Evolutionary conservation across 2,888 invertebrate species (phyloP).

Genomic region (Pyrochroa serraticornis): DNA sequence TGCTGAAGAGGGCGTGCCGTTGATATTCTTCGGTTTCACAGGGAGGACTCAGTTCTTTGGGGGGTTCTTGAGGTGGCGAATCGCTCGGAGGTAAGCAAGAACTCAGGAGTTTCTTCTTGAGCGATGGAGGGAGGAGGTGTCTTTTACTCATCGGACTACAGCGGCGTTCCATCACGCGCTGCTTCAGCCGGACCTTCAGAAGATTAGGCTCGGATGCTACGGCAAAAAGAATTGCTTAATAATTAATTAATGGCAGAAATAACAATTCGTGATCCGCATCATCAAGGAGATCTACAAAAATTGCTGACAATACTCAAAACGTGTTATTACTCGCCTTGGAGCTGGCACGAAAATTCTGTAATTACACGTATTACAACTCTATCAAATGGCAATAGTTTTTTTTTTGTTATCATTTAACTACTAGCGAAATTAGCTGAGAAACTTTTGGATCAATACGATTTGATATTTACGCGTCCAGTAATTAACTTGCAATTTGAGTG

Average conservation of each 20-base stretch:
- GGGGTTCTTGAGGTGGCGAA: conserved; percentile 63
- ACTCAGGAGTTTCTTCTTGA: conserved; percentile 72
- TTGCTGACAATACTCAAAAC: too few relatives aligned
- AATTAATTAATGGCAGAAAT: conserved; percentile 1
- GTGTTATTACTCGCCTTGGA: too few relatives aligned
- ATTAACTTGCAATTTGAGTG: too few relatives aligned
- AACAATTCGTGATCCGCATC: neutral
- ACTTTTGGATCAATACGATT: too few relatives aligned
- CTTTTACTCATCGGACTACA: conserved; percentile 89
- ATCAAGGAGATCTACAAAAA: too few relatives aligned
- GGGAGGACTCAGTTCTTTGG: conserved; percentile 64
- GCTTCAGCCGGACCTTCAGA: conserved; percentile 90
- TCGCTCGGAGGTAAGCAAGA: conserved; percentile 68
- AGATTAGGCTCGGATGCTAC: conserved; percentile 96
- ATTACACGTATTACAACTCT: too few relatives aligned
- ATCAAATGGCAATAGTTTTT: too few relatives aligned
- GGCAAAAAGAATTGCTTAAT: conserved; percentile 37
- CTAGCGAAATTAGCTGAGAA: too few relatives aligned
- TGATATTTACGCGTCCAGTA: too few relatives aligned
- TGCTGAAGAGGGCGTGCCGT: conserved; percentile 77
- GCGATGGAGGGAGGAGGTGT: conserved; percentile 72
- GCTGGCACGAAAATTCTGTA: too few relatives aligned
- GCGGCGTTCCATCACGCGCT: conserved; percentile 93
- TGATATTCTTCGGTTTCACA: conserved; percentile 74
- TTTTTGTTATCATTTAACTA: too few relatives aligned